These are phyloP conservation scores for Odontothrips loti DNA, from an alignment of 2,888 invertebrate species.

Conservation along the genomic window DNA sequence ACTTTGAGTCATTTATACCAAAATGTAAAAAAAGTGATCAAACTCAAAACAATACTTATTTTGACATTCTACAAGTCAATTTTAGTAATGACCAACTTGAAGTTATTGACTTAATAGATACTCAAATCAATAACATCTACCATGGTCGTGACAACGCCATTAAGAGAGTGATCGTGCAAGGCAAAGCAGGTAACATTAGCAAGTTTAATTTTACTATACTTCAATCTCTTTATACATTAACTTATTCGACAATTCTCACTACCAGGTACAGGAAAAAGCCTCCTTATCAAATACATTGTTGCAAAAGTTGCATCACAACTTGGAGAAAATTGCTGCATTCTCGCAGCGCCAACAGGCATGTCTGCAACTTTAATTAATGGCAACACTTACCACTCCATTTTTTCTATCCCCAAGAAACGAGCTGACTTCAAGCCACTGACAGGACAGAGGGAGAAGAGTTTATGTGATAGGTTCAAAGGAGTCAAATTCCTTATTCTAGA, in stretches of 20 bases:
- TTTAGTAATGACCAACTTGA: background rate
- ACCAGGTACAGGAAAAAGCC: constrained; percentile 1
- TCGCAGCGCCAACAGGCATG: background rate
- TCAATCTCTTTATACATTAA: background rate
- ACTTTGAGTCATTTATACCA: background rate
- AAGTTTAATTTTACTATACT: background rate
- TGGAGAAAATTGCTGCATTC: background rate
- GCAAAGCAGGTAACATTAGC: background rate
- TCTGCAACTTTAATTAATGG: constrained; percentile 6
- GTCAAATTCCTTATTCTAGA: background rate
- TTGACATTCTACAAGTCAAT: background rate
- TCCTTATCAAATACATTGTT: background rate
- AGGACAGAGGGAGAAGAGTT: background rate
- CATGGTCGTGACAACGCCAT: background rate
- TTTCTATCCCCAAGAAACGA: background rate
- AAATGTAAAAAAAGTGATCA: background rate
- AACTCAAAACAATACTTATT: background rate
- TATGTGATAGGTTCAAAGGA: background rate
- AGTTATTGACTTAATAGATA: background rate
- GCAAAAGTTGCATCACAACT: background rate
- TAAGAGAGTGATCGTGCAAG: background rate
- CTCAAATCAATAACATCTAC: background rate
- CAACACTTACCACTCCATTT: background rate
- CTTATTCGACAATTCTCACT: too few relatives aligned
- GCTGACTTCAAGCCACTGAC: background rate